Evolutionary conservation across 2,888 invertebrate genomes (phyloP).

Genomic region (Aporophyla nigra): DNA sequence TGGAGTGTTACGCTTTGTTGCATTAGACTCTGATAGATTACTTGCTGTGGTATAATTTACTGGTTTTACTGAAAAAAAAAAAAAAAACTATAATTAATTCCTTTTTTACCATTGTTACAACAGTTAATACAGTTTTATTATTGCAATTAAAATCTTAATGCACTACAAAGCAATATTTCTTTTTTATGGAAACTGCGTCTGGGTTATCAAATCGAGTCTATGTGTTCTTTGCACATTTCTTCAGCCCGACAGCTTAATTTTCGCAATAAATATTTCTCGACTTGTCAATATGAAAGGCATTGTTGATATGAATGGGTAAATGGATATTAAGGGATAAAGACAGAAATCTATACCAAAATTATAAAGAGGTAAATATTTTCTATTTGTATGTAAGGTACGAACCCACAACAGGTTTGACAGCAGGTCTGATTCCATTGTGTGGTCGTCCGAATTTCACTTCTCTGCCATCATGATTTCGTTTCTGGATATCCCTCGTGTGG

Average conservation of each 20-base stretch:
- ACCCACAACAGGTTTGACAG: not conserved
- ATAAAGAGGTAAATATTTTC: no score
- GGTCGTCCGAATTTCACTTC: constrained; percentile 1
- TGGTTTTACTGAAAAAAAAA: not conserved
- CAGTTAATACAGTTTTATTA: not conserved
- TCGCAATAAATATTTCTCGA: no score
- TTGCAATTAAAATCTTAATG: no score
- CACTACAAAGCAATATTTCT: not conserved
- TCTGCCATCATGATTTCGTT: not conserved
- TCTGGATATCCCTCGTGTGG: constrained; percentile 10
- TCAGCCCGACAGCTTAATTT: no score
- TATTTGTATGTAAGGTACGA: not conserved
- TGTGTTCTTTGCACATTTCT: no score
- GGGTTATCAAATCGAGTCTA: no score
- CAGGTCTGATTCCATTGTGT: not conserved
- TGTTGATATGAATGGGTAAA: no score
- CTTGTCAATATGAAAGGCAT: no score
- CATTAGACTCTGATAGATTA: not conserved
- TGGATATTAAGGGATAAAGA: no score
- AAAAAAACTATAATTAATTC: not conserved
- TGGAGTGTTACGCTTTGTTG: not conserved
- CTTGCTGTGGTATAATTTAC: not conserved
- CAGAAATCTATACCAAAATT: no score
- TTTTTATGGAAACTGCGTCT: not conserved
- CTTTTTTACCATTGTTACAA: not conserved